Conservation (phyloP, 2,113 vertebrate species). For the Oreochromis niloticus region DNA sequence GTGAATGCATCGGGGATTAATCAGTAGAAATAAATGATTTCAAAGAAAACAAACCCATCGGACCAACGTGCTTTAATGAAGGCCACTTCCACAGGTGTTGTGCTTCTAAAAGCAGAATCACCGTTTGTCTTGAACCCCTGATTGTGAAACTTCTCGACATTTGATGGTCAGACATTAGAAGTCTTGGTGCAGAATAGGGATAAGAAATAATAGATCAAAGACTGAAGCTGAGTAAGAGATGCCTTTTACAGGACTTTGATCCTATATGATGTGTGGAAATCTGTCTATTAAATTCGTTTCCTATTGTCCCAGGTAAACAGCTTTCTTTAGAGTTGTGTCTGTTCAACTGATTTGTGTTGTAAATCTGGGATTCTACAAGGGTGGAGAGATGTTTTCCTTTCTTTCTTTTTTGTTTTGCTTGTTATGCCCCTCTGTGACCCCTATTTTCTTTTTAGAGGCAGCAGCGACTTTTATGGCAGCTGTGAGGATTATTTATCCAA, state of each 20-base stretch:
- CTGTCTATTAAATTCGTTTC: neutral
- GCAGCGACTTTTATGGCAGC: neutral
- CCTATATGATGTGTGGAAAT: neutral
- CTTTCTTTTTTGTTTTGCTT: neutral
- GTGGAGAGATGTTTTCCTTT: neutral
- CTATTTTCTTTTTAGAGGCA: neutral
- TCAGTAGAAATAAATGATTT: neutral
- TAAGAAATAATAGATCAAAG: neutral
- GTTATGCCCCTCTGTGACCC: neutral
- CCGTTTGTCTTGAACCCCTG: neutral
- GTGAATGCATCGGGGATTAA: neutral
- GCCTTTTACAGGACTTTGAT: neutral
- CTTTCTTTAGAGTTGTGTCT: neutral
- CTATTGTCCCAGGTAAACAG: neutral
- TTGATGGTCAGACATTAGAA: neutral
- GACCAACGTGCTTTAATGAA: neutral
- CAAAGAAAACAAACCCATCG: neutral
- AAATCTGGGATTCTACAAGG: neutral
- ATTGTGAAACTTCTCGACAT: neutral
- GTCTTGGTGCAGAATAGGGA: neutral
- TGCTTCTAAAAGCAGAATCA: neutral
- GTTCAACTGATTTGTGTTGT: neutral
- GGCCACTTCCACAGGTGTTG: neutral
- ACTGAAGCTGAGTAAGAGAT: neutral
- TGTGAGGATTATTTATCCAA: neutral